Conservation (phyloP, 1,140 invertebrate genomes). For the Drosophila elegans region DNA sequence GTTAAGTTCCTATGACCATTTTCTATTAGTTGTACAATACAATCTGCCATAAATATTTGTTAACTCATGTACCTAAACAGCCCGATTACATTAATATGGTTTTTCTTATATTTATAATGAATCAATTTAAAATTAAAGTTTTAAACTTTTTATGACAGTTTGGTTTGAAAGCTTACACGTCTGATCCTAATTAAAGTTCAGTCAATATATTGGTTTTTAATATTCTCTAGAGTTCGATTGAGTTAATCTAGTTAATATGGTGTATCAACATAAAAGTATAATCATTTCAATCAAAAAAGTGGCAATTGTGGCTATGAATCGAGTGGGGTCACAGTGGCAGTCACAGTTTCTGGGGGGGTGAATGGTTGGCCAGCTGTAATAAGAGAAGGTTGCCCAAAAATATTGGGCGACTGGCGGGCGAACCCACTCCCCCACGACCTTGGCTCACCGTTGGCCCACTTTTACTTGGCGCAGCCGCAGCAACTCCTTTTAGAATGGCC, state of each 20-base stretch:
- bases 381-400: slow-evolving; percentile 42
- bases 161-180: no score
- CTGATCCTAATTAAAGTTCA: no score
- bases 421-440: slow-evolving; percentile 57
- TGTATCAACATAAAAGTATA: background rate
- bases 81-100: no score
- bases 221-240: no score
- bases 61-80: no score
- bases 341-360: slow-evolving; percentile 16
- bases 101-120: no score
- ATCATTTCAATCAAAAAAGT: background rate
- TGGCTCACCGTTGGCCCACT: slow-evolving; percentile 68
- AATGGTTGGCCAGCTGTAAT: slow-evolving; percentile 28
- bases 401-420: slow-evolving; percentile 27
- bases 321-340: slow-evolving; percentile 37
- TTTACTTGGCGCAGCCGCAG: slow-evolving; percentile 39
- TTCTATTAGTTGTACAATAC: no score
- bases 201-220: no score
- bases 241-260: background rate
- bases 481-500: slow-evolving; percentile 39
- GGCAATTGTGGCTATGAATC: slow-evolving; percentile 21
- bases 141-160: no score
- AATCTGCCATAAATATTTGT: no score
- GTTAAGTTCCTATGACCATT: no score
- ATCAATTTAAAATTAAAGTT: no score